Percentiles rank a stretch among this genome's conserved stretches.
phyloP scores from a whole-genome alignment of 2,113 vertebrate species.

The Peromyscus maniculatus region DNA sequence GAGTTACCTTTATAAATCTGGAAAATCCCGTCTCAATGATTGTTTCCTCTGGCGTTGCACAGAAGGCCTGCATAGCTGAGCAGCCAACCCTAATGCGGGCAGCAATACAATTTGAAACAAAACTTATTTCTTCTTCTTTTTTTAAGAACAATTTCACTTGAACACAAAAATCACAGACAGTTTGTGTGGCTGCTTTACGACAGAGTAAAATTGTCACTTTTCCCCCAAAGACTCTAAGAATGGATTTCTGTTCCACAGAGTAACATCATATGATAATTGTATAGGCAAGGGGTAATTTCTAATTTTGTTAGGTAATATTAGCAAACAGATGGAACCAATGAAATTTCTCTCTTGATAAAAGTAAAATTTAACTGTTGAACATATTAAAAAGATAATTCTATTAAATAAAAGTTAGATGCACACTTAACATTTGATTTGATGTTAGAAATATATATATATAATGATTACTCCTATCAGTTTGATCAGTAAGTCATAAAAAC shows the following conservation, averaged over 20 bases:
- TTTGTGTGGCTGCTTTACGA: constrained; percentile 73
- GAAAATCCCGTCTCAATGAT: constrained; percentile 69
- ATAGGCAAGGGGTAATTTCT: constrained; percentile 71
- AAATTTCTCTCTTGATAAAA: constrained; percentile 76
- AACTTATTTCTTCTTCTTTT: constrained; percentile 80
- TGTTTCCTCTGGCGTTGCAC: constrained; percentile 81
- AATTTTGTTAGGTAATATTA: constrained; percentile 70
- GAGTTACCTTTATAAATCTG: constrained; percentile 79
- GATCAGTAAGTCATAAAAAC: constrained; percentile 11
- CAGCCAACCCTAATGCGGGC: constrained; percentile 81
- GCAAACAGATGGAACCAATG: constrained; percentile 65
- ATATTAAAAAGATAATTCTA: constrained; percentile 63
- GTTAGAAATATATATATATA: constrained; percentile 11
- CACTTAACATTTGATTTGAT: constrained; percentile 63
- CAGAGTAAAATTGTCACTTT: constrained; percentile 64
- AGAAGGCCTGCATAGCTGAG: constrained; percentile 75
- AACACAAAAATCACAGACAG: constrained; percentile 80
- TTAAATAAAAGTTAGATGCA: constrained; percentile 57
- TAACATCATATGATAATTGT: constrained; percentile 60
- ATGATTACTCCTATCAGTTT: constrained; percentile 29
- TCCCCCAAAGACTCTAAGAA: constrained; percentile 47
- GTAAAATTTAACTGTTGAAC: constrained; percentile 52
- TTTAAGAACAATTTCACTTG: constrained; percentile 73
- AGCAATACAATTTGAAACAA: constrained; percentile 82
- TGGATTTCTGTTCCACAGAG: neutral